Evolutionary conservation across 2,113 vertebrate species (phyloP), one percentile per base, ranked within the genome.

Genomic region (Corvus hawaiiensis): DNA sequence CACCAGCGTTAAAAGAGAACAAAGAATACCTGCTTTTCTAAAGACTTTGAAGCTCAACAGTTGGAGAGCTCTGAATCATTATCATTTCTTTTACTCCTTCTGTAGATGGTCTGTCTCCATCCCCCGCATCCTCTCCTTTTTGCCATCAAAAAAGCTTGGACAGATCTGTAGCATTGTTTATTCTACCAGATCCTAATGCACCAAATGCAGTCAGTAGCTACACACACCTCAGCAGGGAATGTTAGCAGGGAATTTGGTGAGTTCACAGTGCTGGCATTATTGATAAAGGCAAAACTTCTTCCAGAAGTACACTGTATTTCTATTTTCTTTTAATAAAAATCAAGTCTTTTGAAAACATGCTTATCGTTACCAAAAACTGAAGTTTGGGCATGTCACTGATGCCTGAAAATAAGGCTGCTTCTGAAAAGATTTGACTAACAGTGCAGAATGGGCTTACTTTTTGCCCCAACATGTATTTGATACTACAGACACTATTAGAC

Each of bases 11-110:
- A 77, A 59, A 83, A 74, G 27, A 78, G 84, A 93, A 92, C 7
- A 33, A 95, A 96, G 76, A 88, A 78, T 74, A 91, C 80, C 58
- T 69, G 37, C 61, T 91, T 91, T 88, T 91, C 86, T 85, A 48
- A 82, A 72, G 71, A 87, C 64, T 84, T 63, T 84, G 68, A 83
- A 95, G 66, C 68, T 84, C 88, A 76, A 61, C 75, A 72, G 73
- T 43, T 93, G 67, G 64, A 87, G 68, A 83, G 68, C 67, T 76
- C 59, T 63, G 59, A 95, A 95, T 78, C 74, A 56, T 81, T 84
- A 63, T 63, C 8, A 64, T 73, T 87, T 93, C 84, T 84, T 94
- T 91, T 68, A 79, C 56, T 91, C 30, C 59, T 74, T 12, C 69
- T 51, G 59, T 44, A 69, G 51, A 4, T 56, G 62, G 52, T 58